Base-by-base conservation (phyloP, 2,797 vertebrate genomes). In the Natrix natrix region DNA sequence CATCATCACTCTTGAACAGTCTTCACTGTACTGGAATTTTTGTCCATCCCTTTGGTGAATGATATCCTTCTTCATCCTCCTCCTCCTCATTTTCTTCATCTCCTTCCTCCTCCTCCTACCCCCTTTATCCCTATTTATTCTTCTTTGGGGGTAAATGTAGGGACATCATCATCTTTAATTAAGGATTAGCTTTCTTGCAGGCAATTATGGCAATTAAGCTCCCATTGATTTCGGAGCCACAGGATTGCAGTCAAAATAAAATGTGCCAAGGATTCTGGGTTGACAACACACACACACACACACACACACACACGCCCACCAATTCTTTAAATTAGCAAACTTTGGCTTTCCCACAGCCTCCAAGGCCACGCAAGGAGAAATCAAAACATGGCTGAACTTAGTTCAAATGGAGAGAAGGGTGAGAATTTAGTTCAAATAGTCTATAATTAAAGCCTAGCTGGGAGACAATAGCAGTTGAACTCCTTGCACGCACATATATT, bases 401-500 rank as follows among this genome's bases (percentile, higher is more conserved):
- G 52, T n/a, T n/a, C 13, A 54, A 55, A 86, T 55, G 86, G 48
- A 52, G 28, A 56, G 54, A 32, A 57, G 90, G 90, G 11, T 26
- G 24, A 59, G 94, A 91, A 96, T 91, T 91, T 17, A 6, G 91
- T 92, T 93, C 90, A 95, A 97, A 94, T 89, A 0, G 93, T 88
- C 93, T n/a, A 26, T 93, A 90, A 96, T 96, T 95, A 91, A 69
- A 95, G 90, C 92, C 52, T 8, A 37, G 93, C 86, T 88, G 89
- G 54, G 86, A 97, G 93, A 96, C 93, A 94, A 96, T 95, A 94
- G 89, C 96, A 94, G 96, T 89, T 66, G 86, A 1, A 14, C 91
- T 86, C 90, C 89, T 43, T 83, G 37, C 87, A 52, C 10, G 0
- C 0, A 10, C 59, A 74, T 2, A 0, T 17, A 93, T 92, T 95